Conservation (phyloP, 1,140 invertebrate species). For the Lutraria rhynchaena region DNA sequence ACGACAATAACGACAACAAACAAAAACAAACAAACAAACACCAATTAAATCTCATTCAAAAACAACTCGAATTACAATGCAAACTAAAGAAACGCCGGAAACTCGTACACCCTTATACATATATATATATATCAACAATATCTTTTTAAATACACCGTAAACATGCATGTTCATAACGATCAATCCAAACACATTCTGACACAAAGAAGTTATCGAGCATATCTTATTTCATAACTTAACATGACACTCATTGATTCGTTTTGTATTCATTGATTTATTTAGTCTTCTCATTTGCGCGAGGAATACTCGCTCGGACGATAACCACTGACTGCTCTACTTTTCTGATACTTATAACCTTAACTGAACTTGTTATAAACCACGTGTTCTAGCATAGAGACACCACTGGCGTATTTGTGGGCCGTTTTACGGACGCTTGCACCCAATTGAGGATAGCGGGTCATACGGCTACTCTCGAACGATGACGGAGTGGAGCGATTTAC, state of each 20-base stretch:
- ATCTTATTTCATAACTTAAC: neutral
- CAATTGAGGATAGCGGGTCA: constrained; percentile 45
- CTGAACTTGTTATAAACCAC: constrained; percentile 21
- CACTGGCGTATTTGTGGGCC: neutral
- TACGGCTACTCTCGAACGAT: constrained; percentile 27
- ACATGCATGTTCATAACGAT: neutral
- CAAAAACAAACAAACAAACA: too few relatives aligned
- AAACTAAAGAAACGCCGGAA: too few relatives aligned
- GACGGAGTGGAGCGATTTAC: constrained; percentile 44
- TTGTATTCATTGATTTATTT: neutral
- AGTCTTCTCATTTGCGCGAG: neutral
- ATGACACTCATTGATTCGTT: neutral
- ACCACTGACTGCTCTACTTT: neutral
- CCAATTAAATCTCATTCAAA: too few relatives aligned
- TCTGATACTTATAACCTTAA: neutral
- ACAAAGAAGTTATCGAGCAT: neutral
- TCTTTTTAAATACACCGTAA: too few relatives aligned
- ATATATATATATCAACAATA: too few relatives aligned
- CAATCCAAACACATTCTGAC: neutral
- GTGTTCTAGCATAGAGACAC: constrained; percentile 18
- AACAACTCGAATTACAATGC: too few relatives aligned
- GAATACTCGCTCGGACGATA: neutral
- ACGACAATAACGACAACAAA: too few relatives aligned
- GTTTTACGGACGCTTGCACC: constrained; percentile 14
- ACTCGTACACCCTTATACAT: too few relatives aligned